These are phyloP conservation scores for Pycnomerus fuliginosus DNA, from an alignment of 2,888 invertebrate species.

Conservation along the genomic window DNA sequence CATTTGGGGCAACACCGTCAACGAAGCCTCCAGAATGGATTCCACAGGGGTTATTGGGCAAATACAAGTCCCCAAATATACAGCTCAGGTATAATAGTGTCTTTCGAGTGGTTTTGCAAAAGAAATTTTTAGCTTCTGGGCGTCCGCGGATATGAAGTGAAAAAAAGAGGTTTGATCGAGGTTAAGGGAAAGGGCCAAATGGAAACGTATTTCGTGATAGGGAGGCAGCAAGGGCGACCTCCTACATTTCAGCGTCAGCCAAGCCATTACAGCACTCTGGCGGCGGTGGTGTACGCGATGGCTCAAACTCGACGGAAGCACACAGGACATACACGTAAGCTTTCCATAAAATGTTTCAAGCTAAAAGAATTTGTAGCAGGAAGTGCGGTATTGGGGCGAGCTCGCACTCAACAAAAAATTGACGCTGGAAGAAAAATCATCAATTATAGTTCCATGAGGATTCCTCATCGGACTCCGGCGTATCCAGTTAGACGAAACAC, in stretches of 20 bases:
- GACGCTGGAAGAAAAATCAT: constrained; percentile 45
- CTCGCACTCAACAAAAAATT: constrained; percentile 46
- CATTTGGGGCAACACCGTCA: constrained; percentile 97
- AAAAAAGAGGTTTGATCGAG: constrained; percentile 79
- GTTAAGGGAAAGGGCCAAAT: constrained; percentile 96
- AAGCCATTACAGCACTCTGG: constrained; percentile 75
- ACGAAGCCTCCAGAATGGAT: constrained; percentile 97
- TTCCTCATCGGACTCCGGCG: constrained; percentile 55
- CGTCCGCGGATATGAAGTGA: constrained; percentile 69
- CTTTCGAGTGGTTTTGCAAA: constrained; percentile 23
- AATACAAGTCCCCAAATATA: constrained; percentile 86
- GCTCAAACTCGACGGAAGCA: constrained; percentile 79
- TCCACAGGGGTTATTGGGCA: constrained; percentile 85
- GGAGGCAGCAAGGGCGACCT: constrained; percentile 60
- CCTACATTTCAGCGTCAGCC: constrained; percentile 65
- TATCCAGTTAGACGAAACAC: constrained; percentile 61
- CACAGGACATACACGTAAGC: constrained; percentile 53
- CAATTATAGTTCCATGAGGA: constrained; percentile 60
- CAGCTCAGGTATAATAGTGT: constrained; percentile 63
- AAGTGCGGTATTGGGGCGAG: constrained; percentile 45
- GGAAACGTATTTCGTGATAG: constrained; percentile 91
- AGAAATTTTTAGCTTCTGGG: constrained; percentile 66
- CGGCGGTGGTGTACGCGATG: constrained; percentile 86
- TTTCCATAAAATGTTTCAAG: no score
- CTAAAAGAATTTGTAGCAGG: constrained; percentile 43